A percentile compares a stretch with the other conserved stretches of the same genome.
These are phyloP conservation scores for Sula dactylatra DNA, from an alignment of 2,113 vertebrate species.

Conservation along the genomic window DNA sequence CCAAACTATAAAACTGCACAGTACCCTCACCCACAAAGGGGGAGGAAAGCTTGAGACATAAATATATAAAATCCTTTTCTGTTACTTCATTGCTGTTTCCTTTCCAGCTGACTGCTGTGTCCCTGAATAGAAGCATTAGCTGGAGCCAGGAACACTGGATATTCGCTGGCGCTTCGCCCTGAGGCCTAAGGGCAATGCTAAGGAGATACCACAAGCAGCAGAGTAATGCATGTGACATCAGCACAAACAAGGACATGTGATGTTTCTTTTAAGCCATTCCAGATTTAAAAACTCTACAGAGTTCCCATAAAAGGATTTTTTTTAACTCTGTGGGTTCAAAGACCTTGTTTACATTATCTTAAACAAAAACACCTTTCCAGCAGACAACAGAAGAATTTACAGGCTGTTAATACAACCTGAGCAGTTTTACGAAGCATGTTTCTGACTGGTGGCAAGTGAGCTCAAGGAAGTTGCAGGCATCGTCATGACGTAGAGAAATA, in stretches of 20 bases:
- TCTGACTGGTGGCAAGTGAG: neutral
- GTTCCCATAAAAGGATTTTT: slow-evolving; percentile 75
- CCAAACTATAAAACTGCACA: neutral
- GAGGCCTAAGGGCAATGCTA: slow-evolving; percentile 55
- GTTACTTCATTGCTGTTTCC: slow-evolving; percentile 36
- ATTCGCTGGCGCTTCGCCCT: slow-evolving; percentile 44
- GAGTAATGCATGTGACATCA: slow-evolving; percentile 63
- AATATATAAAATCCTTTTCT: slow-evolving; percentile 47
- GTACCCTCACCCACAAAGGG: neutral
- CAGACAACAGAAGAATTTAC: slow-evolving; percentile 32
- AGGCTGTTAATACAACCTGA: slow-evolving; percentile 32
- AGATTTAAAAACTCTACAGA: slow-evolving; percentile 55
- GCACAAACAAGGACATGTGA: slow-evolving; percentile 69
- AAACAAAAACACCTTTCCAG: slow-evolving; percentile 25
- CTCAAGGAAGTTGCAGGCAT: neutral
- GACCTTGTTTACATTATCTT: slow-evolving; percentile 64
- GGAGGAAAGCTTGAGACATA: slow-evolving; percentile 34
- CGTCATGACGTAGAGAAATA: fast-evolving
- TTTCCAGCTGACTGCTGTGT: slow-evolving; percentile 52
- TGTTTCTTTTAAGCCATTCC: slow-evolving; percentile 59
- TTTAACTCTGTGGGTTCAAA: slow-evolving; percentile 30
- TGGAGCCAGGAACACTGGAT: slow-evolving; percentile 54
- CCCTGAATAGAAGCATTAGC: slow-evolving; percentile 50
- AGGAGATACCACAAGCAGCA: slow-evolving; percentile 64
- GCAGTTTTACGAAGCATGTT: neutral